These are phyloP conservation scores for Sphenopsis melanotis DNA, from an alignment of 2,797 vertebrate genomes.

Conservation along the genomic window DNA sequence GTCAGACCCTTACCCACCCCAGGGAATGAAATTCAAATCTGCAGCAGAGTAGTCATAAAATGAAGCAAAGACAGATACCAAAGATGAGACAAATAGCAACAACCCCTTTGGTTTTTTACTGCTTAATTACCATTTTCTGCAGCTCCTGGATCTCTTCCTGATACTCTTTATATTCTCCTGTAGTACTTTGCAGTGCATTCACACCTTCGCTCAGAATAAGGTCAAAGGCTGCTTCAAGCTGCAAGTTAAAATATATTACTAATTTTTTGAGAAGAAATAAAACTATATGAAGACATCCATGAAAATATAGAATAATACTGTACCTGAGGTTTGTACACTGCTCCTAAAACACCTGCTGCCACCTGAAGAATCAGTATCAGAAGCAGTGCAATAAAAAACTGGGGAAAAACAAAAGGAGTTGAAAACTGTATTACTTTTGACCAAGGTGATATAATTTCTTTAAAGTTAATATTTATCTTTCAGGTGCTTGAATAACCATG, in stretches of 20 bases:
- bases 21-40: neutral
- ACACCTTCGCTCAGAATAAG: rapidly evolving
- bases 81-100: neutral
- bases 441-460: neutral
- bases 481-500: neutral
- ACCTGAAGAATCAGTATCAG: slow-evolving; percentile 85
- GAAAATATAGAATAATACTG: neutral
- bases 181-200: neutral
- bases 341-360: slow-evolving; percentile 79
- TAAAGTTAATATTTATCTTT: neutral
- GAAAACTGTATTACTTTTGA: neutral
- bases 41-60: neutral
- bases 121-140: slow-evolving; percentile 63
- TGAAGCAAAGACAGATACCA: neutral
- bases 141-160: neutral
- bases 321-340: slow-evolving; percentile 73
- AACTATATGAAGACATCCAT: neutral
- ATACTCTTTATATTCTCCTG: neutral
- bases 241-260: slow-evolving; percentile 20
- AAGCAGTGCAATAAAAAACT: slow-evolving; percentile 88
- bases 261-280: neutral
- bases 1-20: neutral
- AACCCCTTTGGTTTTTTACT: neutral
- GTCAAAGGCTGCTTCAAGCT: slow-evolving; percentile 34
- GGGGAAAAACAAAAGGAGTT: neutral